Evolutionary conservation across 2,113 vertebrate genomes (phyloP), one percentile per base, ranked within the genome.

Genomic region (Myrmecophaga tridactyla): DNA sequence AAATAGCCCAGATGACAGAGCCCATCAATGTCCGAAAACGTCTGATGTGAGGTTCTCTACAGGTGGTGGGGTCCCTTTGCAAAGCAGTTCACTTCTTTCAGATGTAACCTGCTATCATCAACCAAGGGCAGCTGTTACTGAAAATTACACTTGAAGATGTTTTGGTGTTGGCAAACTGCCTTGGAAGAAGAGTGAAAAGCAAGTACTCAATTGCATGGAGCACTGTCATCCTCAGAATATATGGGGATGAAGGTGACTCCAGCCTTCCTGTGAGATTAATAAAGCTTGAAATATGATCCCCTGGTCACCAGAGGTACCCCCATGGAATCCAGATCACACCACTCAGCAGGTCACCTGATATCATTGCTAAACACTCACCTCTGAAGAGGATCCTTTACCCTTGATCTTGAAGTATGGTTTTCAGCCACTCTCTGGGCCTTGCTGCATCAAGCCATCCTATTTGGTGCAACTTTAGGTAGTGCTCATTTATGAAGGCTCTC

Each of bases 1-100:
- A 7, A 36, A 20, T 10, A 34, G 4, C 29, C 36, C 88, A 10
- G 1, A 18, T 18, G 51, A 56, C 0, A 76, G 34, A 27, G 3
- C 63, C 11, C 29, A 23, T 27, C 0, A 1, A 4, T 13, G 20
- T 29, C 29, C 13, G 48, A 53, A 23, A 23, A 23, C 36, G 18
- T n/a, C 60, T 41, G 1, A 29, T 2, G 14, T 2, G 1, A 56
- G 7, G 13, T 75, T 58, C 43, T 1, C 9, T 48, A 20, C 9
- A 13, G 4, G n/a, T 6, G 25, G n/a, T 70, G 46, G 46, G 12
- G 11, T 13, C 70, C 39, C 23, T 43, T 21, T 72, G 70, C 12
- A 72, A 23, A 41, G 39, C 72, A 9, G 63, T 10, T 29, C 39
- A 48, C 41, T 27, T 69, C 51, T 56, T 41, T 27, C 48, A 23